phyloP scores from a whole-genome alignment of 2,888 invertebrate genomes.

The Hirtodrosophila histrioides region DNA sequence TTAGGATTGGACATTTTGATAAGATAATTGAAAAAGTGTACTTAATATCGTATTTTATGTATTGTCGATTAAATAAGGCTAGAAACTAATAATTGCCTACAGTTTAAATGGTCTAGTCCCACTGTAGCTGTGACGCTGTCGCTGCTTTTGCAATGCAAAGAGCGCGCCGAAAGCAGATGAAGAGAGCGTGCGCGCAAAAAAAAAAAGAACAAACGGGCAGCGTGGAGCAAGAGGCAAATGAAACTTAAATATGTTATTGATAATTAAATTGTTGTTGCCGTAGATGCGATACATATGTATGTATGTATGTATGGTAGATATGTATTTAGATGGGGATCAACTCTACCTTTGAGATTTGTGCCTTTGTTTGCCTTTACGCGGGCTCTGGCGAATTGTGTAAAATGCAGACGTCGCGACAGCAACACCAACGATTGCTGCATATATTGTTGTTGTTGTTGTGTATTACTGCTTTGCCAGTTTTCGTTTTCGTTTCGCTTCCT shows the following conservation, averaged over 20 bases:
- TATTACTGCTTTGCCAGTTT: conserved; percentile 31
- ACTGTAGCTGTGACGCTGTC: conserved; percentile 31
- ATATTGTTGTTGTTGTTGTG: conserved; percentile 12
- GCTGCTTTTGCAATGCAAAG: conserved; percentile 47
- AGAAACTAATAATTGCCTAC: neutral
- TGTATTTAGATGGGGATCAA: conserved; percentile 14
- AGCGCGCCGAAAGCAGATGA: conserved; percentile 40
- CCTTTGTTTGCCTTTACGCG: conserved; percentile 31
- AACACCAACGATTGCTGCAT: conserved; percentile 30
- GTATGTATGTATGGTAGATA: neutral
- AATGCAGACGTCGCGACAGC: conserved; percentile 50
- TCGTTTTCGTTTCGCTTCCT: conserved; percentile 46
- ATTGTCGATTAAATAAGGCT: too few species aligned
- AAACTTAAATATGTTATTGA: conserved; percentile 71
- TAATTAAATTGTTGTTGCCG: conserved; percentile 63
- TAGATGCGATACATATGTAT: conserved; percentile 21
- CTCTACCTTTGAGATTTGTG: conserved; percentile 45
- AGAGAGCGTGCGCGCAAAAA: conserved; percentile 58
- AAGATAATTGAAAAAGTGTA: too few species aligned
- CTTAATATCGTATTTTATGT: too few species aligned
- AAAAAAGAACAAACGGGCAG: conserved; percentile 10
- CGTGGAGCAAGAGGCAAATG: conserved; percentile 31
- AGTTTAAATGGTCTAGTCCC: conserved; percentile 1
- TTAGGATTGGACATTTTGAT: too few species aligned
- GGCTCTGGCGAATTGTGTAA: conserved; percentile 36